Conservation (phyloP, 2,888 invertebrate species). For the Odontomyia ornata region DNA sequence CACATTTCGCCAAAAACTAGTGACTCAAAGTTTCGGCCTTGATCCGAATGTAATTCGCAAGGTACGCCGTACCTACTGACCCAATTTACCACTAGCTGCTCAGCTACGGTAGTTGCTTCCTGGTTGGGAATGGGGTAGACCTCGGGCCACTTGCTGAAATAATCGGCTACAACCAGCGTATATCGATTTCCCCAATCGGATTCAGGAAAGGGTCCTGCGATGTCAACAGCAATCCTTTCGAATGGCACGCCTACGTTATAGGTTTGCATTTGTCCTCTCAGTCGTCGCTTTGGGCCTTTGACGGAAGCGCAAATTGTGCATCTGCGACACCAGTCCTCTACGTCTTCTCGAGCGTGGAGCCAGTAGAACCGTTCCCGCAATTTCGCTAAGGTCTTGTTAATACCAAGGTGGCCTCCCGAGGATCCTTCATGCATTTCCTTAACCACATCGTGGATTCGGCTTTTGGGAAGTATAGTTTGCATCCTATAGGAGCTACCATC, state of each 20-base stretch:
- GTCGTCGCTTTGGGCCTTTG: slow-evolving; percentile 46
- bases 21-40: slow-evolving; percentile 32
- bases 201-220: not conserved
- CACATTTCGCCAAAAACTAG: no score
- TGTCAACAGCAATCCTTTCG: slow-evolving; percentile 46
- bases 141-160: slow-evolving; percentile 48
- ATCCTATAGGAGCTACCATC: slow-evolving; percentile 9
- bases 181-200: slow-evolving; percentile 30
- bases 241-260: slow-evolving; percentile 47
- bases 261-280: slow-evolving; percentile 49
- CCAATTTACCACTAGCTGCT: slow-evolving; percentile 17
- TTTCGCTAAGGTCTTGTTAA: slow-evolving; percentile 28
- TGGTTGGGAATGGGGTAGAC: slow-evolving; percentile 25
- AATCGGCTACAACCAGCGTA: slow-evolving; percentile 23
- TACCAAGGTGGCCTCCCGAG: slow-evolving; percentile 53
- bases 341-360: slow-evolving; percentile 51
- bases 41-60: slow-evolving; percentile 28
- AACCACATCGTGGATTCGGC: slow-evolving; percentile 48
- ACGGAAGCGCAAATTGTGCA: slow-evolving; percentile 43
- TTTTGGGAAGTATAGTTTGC: slow-evolving; percentile 48
- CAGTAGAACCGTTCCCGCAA: slow-evolving; percentile 39
- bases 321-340: slow-evolving; percentile 28
- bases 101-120: slow-evolving; percentile 40
- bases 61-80: slow-evolving; percentile 43
- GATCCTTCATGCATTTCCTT: slow-evolving; percentile 50